Conservation (phyloP, 2,888 invertebrate species). For the Drosophila mimica region DNA sequence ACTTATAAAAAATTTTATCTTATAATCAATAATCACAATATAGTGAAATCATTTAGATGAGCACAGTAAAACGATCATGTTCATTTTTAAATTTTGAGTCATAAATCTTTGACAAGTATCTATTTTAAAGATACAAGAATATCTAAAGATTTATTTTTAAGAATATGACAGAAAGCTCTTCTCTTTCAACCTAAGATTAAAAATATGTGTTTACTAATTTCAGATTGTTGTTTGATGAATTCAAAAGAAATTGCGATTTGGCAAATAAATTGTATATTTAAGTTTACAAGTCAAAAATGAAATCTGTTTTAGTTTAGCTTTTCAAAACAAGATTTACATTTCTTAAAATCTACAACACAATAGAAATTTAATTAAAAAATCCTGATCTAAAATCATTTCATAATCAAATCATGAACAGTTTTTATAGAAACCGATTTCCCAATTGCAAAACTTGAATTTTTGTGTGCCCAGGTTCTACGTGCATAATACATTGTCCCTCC, state of each 20-base stretch:
- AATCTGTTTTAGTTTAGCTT: not conserved
- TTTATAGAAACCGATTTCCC: conserved; percentile 46
- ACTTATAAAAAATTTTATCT: not conserved
- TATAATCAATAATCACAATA: not conserved
- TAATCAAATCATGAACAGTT: conserved; percentile 49
- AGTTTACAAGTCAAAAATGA: not conserved
- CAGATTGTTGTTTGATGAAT: not conserved
- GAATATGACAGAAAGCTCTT: not conserved
- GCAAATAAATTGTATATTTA: not conserved
- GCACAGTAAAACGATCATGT: not conserved
- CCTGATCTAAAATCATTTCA: conserved; percentile 22
- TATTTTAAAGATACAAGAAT: not conserved
- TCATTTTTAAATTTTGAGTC: not conserved
- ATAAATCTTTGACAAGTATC: not conserved
- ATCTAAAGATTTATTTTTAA: not conserved
- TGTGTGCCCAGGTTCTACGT: conserved; percentile 21
- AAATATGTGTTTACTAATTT: not conserved
- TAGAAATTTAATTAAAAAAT: conserved; percentile 7
- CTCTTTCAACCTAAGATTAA: too few relatives aligned
- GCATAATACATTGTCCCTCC: conserved; percentile 7
- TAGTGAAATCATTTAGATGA: not conserved
- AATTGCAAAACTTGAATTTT: conserved; percentile 39
- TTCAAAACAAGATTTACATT: not conserved
- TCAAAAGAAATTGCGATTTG: not conserved
- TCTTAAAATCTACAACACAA: not conserved